A percentile compares a stretch with the other conserved stretches of the same genome.
Conservation (phyloP, 1,140 invertebrate genomes). For the Lucilia sericata region DNA sequence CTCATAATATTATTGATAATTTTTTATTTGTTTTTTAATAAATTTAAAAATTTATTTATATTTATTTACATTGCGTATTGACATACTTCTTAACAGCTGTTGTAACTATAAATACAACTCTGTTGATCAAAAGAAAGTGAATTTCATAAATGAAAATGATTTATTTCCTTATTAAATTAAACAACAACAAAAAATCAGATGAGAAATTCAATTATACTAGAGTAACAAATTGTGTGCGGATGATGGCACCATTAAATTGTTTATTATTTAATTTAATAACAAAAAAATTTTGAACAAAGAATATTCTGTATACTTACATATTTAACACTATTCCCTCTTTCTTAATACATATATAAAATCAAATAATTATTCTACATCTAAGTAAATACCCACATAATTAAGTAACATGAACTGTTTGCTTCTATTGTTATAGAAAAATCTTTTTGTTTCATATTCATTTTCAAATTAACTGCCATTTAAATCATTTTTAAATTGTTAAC, state of each 20-base stretch:
- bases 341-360: not conserved
- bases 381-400: not conserved
- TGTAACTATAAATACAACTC: no score
- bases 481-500: not conserved
- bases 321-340: not conserved
- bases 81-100: no score
- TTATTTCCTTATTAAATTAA: not conserved
- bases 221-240: not conserved
- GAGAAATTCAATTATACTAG: no score
- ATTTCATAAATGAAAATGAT: not conserved
- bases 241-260: not conserved
- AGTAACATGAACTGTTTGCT: not conserved
- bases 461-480: conserved; percentile 7
- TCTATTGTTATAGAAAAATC: not conserved
- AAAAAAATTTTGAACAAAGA: not conserved
- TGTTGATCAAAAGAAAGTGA: no score
- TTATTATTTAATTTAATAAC: not conserved
- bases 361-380: not conserved
- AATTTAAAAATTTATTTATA: no score
- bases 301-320: not conserved
- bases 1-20: no score
- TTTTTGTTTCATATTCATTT: not conserved
- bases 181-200: not conserved
- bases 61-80: no score
- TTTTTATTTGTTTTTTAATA: no score